phyloP scores from a whole-genome alignment of 2,888 invertebrate species.

The Pherbina coryleti region DNA sequence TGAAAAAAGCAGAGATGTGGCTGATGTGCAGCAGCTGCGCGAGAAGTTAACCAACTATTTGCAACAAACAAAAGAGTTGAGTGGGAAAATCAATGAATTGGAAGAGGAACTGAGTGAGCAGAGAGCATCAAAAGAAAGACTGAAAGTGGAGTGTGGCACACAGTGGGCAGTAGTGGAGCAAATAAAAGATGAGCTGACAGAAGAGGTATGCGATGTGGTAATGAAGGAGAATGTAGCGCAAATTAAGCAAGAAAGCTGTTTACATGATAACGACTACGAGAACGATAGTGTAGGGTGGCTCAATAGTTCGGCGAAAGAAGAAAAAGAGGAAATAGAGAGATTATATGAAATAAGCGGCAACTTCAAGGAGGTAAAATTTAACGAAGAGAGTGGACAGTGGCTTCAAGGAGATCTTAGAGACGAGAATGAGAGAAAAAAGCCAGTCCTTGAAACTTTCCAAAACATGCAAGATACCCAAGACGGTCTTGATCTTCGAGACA shows the following conservation, averaged over 20 bases:
- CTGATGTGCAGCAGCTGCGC: conserved; percentile 51
- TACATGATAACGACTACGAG: too few species aligned
- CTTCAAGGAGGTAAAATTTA: neutral
- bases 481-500: neutral
- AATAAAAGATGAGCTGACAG: neutral
- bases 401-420: neutral
- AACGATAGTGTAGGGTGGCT: neutral
- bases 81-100: conserved; percentile 44
- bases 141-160: neutral
- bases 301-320: neutral
- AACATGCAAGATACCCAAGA: neutral
- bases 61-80: conserved; percentile 50
- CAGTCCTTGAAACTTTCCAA: neutral
- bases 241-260: neutral
- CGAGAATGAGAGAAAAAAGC: neutral
- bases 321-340: neutral
- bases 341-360: neutral
- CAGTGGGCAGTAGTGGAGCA: neutral
- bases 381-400: neutral
- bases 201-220: neutral
- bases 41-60: conserved; percentile 52
- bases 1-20: conserved; percentile 48
- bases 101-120: conserved; percentile 46
- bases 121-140: neutral
- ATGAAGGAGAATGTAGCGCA: neutral